Conservation (phyloP, 2,888 invertebrate species). For the Eupithecia insigniata region DNA sequence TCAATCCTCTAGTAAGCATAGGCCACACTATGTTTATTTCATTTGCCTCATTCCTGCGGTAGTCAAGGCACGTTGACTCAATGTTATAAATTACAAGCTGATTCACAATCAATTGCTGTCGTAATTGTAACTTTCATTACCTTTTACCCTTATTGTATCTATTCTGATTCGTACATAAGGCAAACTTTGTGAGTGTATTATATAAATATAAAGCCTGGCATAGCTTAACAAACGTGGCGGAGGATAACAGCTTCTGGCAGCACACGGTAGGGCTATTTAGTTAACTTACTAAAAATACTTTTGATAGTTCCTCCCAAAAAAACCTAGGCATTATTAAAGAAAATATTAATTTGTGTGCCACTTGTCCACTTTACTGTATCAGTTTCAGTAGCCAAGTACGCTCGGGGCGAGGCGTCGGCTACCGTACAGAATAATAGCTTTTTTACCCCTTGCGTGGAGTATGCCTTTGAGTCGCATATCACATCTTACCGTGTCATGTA, state of each 20-base stretch:
- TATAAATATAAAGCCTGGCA: not conserved
- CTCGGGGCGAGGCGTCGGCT: slow-evolving; percentile 64
- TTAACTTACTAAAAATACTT: not conserved
- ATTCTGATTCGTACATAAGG: not conserved
- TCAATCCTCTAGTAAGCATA: not conserved
- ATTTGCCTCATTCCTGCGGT: not conserved
- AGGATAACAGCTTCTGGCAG: not conserved
- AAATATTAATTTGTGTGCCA: slow-evolving; percentile 17
- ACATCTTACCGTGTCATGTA: slow-evolving; percentile 46
- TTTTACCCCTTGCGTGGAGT: slow-evolving; percentile 59
- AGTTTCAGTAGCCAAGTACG: slow-evolving; percentile 55
- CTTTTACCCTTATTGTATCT: not conserved
- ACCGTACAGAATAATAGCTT: slow-evolving; percentile 78
- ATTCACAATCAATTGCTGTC: not conserved
- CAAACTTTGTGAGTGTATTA: not conserved
- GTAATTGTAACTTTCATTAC: not conserved
- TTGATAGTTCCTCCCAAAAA: not conserved
- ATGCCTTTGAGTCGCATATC: slow-evolving; percentile 64
- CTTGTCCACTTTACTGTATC: slow-evolving; percentile 53
- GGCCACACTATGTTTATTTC: not conserved
- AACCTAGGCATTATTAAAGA: not conserved
- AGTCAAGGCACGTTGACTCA: not conserved
- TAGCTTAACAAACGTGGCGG: not conserved
- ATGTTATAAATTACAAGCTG: not conserved
- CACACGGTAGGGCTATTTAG: not conserved